Conservation (phyloP, 2,113 vertebrate genomes). For the Lichenostomus cassidix region DNA sequence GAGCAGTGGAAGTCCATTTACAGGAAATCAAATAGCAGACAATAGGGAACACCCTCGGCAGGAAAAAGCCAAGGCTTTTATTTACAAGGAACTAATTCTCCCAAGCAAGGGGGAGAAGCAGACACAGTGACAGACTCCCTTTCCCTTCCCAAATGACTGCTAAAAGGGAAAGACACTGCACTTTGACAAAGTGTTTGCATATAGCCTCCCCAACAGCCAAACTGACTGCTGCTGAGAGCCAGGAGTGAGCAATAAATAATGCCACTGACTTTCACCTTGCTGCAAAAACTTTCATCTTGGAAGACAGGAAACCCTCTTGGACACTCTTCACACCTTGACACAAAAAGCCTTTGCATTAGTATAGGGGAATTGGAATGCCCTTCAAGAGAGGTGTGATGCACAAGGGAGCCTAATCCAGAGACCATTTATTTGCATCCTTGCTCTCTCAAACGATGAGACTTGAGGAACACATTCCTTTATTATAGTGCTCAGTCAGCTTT, state of each 20-base stretch:
- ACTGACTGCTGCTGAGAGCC: background rate
- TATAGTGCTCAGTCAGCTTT: background rate
- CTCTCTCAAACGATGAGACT: background rate
- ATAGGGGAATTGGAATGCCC: background rate
- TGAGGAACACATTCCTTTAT: background rate
- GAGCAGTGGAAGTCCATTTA: constrained; percentile 34
- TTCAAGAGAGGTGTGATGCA: background rate
- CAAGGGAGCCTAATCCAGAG: no score
- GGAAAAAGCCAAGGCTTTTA: constrained; percentile 35
- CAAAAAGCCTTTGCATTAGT: background rate
- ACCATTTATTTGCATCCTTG: background rate
- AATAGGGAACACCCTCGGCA: constrained; percentile 31
- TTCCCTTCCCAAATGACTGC: background rate
- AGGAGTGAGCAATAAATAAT: background rate
- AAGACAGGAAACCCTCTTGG: background rate
- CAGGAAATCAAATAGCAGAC: constrained; percentile 46
- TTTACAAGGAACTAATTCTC: constrained; percentile 8
- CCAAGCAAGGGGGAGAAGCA: background rate
- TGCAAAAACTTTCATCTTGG: background rate
- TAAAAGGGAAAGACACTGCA: background rate
- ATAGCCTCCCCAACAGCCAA: background rate
- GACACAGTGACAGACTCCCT: background rate
- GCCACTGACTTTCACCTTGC: background rate
- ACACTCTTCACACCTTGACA: background rate
- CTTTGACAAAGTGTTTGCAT: background rate